Base-by-base conservation (phyloP, 2,888 invertebrate species). In the Sicus ferrugineus region DNA sequence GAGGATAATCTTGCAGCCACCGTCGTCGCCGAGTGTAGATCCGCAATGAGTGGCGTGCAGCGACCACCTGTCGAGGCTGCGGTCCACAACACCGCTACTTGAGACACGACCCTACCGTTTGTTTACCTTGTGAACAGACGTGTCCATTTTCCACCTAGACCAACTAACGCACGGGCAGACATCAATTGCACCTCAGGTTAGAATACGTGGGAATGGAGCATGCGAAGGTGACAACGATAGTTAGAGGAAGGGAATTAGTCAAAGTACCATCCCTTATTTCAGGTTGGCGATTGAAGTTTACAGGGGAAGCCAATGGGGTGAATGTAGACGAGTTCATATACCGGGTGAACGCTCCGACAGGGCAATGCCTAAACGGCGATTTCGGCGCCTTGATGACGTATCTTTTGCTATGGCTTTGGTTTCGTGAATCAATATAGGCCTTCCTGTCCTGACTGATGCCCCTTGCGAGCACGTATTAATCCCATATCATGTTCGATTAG, bases 321-420 rank as follows among this genome's bases (percentile, higher is more conserved):
- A 50, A 50, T 28, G 63, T 63, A 2, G 48, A 63, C 9, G 63
- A 63, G 14, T 63, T 63, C 19, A 63, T 48, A 21, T 63, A 48
- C 19, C 14, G 58, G 9, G 34, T 58, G 16, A 28, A 28, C 3
- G 30, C 46, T 14, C 28, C 46, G 48, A 67, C 58, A 6, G 21
- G 7, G n/a, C 34, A 38, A 11, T 56, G 56, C 26, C 58, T 67
- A 46, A 34, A 38, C n/a, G 68, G 62, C 3, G 34, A 68, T 26
- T 68, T 68, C 46, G 19, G 26, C 7, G 11, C 58, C 1, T 28
- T 68, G 5, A 63, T 26, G 68, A 0, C n/a, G 52, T 2, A 30
- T 73, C 4, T 73, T 73, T 65, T 73, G 73, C 21, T 72, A 69
- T 26, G 73, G 72, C 1, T 73, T 72, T 65, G 73, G 70, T 0